A percentile compares a stretch with the other conserved stretches of the same genome.
Conservation (phyloP, 2,797 vertebrate genomes). For the Malurus splendens region DNA sequence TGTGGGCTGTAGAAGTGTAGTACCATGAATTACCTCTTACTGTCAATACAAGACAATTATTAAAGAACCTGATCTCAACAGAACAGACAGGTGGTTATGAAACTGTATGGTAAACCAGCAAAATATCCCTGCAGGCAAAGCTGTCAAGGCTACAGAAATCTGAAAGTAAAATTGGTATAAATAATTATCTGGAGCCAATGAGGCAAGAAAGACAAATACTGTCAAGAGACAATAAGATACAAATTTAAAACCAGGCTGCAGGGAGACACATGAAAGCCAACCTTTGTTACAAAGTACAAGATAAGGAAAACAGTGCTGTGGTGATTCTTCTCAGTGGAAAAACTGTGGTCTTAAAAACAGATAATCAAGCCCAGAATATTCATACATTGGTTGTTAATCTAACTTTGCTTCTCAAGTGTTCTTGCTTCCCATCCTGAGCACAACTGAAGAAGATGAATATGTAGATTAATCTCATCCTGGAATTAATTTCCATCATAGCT, state of each 20-base stretch:
- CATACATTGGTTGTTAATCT: background rate
- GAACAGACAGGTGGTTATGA: background rate
- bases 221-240: background rate
- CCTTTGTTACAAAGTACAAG: background rate
- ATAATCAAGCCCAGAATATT: conserved; percentile 27
- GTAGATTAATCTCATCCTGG: conserved; percentile 12
- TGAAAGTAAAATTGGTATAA: conserved; percentile 54
- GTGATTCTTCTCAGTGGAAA: background rate
- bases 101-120: background rate
- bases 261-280: background rate
- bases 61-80: background rate
- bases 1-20: background rate
- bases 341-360: background rate
- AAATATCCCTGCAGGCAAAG: conserved; percentile 8
- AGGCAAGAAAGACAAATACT: conserved; percentile 18
- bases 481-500: conserved; percentile 41
- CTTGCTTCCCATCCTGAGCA: background rate
- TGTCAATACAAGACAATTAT: background rate
- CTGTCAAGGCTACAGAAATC: conserved; percentile 32
- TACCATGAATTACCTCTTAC: background rate
- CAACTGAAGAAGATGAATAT: conserved; percentile 5
- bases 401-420: background rate
- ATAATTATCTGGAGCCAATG: conserved; percentile 45
- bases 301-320: background rate
- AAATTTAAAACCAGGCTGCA: conserved; percentile 8